Evolutionary conservation across 2,113 vertebrate species (phyloP), one percentile per base, ranked within the genome.

Genomic region (Octodon degus): DNA sequence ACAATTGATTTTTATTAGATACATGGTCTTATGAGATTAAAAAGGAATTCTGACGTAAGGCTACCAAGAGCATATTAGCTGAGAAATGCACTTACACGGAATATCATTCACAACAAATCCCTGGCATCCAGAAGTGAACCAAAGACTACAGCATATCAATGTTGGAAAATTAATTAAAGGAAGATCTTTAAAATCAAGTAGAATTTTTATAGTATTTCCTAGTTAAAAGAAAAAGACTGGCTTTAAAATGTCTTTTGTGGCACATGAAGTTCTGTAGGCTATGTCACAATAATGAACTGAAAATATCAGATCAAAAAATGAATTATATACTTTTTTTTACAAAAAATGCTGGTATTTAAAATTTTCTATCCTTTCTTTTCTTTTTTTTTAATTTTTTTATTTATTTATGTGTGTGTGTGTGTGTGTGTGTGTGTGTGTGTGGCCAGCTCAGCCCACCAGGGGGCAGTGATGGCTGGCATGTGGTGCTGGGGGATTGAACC

Each of bases 1-100:
- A 89, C 68, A 86, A 83, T 5, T 96, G 95, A 93, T 58, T 96
- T 79, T 96, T 92, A 72, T 95, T 92, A 96, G 94, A 88, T 83
- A 86, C 43, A 83, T 40, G 20, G 16, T 74, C 40, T 96, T 84
- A 80, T 40, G 76, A 93, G 83, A 94, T 83, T 92, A 83, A 86
- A 88, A 95, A 68, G 43, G 77, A 93, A 94, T 91, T 96, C 47
- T 89, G 65, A 34, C 11, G 0, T 80, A 83, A 92, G 50, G 34
- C 47, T 97, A 88, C 67, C 86, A 89, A 84, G 43, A 70, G 37
- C 76, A 25, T 22, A 53, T 86, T 60, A 62, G 24, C 30, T 25
- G 16, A 53, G 47, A 96, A 67, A 90, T 19, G 27, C 14, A 43
- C 12, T 65, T 9, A 55, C 37, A 63, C 22, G 24, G 5, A 37